Evolutionary conservation across 1,140 invertebrate species (phyloP).

Genomic region (Tetragnatha versicolor): DNA sequence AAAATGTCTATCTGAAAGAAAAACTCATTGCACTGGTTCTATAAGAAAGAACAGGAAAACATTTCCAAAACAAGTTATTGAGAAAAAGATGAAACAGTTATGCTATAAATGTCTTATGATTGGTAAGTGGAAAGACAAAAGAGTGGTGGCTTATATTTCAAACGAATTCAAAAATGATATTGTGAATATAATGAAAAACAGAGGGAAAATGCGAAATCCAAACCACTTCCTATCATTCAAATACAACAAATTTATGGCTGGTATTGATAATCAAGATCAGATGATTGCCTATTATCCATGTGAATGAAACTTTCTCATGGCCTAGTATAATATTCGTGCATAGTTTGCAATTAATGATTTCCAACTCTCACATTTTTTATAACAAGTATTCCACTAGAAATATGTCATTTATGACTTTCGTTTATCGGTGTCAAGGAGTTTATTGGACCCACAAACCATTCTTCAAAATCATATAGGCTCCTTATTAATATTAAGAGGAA

Average conservation of each 20-base stretch:
- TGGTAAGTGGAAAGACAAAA: slow-evolving; percentile 15
- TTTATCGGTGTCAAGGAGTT: slow-evolving; percentile 14
- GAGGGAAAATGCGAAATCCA: not conserved
- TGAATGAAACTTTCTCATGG: not conserved
- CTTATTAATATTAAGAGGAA: not conserved
- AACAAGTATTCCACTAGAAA: slow-evolving; percentile 14
- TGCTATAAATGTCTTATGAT: slow-evolving; percentile 31
- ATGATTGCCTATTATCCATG: slow-evolving; percentile 25
- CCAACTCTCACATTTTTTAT: slow-evolving; percentile 12
- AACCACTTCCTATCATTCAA: not conserved
- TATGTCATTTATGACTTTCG: slow-evolving; percentile 10
- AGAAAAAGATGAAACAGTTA: slow-evolving; percentile 12
- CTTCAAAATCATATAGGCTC: not conserved
- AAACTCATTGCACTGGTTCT: slow-evolving; percentile 24
- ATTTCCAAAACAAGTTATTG: slow-evolving; percentile 23
- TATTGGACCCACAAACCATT: not conserved
- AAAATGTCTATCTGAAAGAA: slow-evolving; percentile 5
- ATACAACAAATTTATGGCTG: slow-evolving; percentile 27
- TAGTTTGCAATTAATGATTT: slow-evolving; percentile 20
- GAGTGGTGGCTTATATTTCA: not conserved
- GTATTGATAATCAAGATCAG: slow-evolving; percentile 20
- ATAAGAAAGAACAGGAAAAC: slow-evolving; percentile 6
- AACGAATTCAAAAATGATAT: slow-evolving; percentile 17
- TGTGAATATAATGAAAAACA: slow-evolving; percentile 4
- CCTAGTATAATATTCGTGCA: slow-evolving; percentile 18